Percentiles rank a stretch among this genome's conserved stretches.
Evolutionary conservation across 2,113 vertebrate genomes (phyloP).

Genomic region (Indri indri): DNA sequence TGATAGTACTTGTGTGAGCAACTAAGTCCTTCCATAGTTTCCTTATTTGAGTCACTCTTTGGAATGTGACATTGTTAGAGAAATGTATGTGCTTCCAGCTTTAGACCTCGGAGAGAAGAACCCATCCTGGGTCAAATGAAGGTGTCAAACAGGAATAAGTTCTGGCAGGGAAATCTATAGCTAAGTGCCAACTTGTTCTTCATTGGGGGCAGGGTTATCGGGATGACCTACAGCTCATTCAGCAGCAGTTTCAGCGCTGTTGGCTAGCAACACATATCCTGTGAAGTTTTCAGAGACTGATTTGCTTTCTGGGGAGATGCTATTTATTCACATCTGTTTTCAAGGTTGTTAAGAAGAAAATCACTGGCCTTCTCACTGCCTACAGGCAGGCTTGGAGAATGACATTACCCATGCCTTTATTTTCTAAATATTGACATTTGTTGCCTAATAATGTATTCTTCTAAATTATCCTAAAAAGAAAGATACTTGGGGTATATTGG

Average conservation of each 20-base stretch:
- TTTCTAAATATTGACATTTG: background rate
- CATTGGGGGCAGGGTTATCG: background rate
- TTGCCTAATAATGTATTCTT: background rate
- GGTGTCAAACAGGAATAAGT: constrained; percentile 50
- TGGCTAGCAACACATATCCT: background rate
- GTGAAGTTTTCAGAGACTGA: background rate
- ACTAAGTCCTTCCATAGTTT: background rate
- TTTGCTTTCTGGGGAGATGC: background rate
- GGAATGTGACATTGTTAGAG: constrained; percentile 72
- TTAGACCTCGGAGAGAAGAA: constrained; percentile 23
- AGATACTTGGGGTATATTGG: background rate
- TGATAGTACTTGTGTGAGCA: background rate
- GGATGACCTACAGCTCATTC: background rate
- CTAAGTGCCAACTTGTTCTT: background rate
- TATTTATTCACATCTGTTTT: background rate
- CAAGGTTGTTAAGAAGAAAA: background rate
- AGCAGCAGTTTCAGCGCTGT: background rate
- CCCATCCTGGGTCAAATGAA: constrained; percentile 63
- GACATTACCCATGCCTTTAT: background rate
- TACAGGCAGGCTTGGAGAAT: background rate
- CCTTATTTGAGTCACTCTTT: constrained; percentile 50
- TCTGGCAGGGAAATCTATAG: constrained; percentile 69
- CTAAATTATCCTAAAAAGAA: background rate
- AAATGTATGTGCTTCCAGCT: constrained; percentile 58
- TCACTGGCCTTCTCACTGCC: background rate